Percentiles rank a stretch among this genome's conserved stretches.
Evolutionary conservation across 2,797 vertebrate species (phyloP).

Genomic region (Catharus ustulatus): DNA sequence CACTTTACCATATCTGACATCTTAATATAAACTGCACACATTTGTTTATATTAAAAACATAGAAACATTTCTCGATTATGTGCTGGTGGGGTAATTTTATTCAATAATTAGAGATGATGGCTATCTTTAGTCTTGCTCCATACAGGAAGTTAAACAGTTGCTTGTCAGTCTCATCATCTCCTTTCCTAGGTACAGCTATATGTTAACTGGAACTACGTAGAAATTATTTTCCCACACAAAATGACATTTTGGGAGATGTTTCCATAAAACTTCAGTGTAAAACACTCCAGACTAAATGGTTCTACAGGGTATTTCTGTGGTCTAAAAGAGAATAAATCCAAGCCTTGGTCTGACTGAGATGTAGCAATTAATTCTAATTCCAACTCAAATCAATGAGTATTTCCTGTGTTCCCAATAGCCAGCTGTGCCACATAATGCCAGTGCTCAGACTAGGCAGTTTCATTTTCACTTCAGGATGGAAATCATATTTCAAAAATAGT

Average conservation of each 20-base stretch:
- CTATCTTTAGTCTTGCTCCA: slow-evolving; percentile 6
- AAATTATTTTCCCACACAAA: background rate
- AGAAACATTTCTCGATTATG: background rate
- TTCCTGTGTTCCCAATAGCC: background rate
- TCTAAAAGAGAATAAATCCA: background rate
- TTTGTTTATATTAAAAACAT: slow-evolving; percentile 33
- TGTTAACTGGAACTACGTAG: background rate
- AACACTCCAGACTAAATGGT: background rate
- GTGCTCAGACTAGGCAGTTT: background rate
- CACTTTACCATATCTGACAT: background rate
- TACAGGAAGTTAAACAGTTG: background rate
- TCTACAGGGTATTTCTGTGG: background rate
- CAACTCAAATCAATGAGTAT: background rate
- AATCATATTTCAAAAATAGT: background rate
- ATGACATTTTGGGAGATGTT: background rate
- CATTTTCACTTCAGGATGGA: background rate
- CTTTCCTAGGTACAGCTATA: background rate
- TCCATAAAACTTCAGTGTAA: background rate
- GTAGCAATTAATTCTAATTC: background rate
- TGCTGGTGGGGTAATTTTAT: background rate
- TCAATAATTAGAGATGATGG: background rate
- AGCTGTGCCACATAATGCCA: background rate
- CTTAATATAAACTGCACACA: background rate
- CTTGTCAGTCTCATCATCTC: background rate
- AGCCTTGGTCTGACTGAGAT: background rate